phyloP scores from a whole-genome alignment of 2,113 vertebrate genomes.

The Origma solitaria region DNA sequence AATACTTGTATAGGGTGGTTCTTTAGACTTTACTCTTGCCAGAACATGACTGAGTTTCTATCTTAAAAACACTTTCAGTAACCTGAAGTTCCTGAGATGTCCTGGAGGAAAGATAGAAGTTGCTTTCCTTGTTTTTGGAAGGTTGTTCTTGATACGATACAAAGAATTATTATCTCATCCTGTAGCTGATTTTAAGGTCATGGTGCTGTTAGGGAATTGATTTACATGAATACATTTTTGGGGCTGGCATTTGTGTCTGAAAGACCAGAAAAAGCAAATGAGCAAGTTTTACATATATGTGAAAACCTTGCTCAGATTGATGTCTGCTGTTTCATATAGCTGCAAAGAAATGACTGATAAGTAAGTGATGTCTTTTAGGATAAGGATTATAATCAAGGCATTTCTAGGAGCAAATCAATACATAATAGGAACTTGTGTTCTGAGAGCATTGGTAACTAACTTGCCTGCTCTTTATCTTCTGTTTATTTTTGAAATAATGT shows the following conservation, averaged over 20 bases:
- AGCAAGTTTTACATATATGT: background rate
- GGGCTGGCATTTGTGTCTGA: background rate
- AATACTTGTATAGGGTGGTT: background rate
- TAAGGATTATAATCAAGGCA: background rate
- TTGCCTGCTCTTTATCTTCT: background rate
- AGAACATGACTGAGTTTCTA: background rate
- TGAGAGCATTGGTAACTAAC: background rate
- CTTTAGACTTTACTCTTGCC: background rate
- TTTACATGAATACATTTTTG: background rate
- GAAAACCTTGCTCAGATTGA: background rate
- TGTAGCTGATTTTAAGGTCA: background rate
- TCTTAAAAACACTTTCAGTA: background rate
- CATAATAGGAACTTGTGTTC: background rate
- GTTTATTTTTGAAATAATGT: background rate
- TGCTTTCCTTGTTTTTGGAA: background rate
- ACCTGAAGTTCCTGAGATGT: background rate
- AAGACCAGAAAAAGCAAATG: background rate
- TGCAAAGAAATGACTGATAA: background rate
- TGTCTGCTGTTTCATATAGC: background rate
- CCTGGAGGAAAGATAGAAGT: background rate
- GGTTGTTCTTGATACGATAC: background rate
- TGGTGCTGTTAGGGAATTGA: background rate
- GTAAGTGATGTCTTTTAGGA: background rate
- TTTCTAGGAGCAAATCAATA: background rate
- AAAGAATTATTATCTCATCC: background rate